Evolutionary conservation across 1,140 invertebrate genomes (phyloP).

Genomic region (Ditylenchus dipsaci): DNA sequence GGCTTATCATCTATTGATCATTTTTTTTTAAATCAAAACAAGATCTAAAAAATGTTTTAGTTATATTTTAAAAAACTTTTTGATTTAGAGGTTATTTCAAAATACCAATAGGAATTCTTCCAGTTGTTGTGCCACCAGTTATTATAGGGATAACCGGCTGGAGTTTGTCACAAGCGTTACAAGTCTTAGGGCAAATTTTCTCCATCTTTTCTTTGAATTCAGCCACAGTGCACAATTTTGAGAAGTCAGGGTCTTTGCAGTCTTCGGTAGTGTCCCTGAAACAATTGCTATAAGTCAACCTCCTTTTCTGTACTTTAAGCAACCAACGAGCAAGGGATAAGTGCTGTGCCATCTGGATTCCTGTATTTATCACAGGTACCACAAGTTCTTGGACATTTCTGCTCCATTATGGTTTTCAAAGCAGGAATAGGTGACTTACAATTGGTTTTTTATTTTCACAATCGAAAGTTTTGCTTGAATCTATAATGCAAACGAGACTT

Average conservation of each 20-base stretch:
- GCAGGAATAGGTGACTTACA: background rate
- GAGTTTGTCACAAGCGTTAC: background rate
- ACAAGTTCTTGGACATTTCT: background rate
- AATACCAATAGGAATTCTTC: no score
- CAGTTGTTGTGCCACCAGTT: no score
- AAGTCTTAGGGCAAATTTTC: background rate
- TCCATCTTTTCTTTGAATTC: background rate
- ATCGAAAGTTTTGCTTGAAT: background rate
- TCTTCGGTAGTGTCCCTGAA: background rate
- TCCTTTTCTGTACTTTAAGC: background rate
- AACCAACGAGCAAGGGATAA: background rate
- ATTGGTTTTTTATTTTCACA: background rate
- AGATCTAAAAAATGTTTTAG: no score
- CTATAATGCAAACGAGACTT: background rate
- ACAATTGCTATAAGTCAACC: background rate
- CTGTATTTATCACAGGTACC: background rate
- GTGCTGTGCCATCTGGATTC: background rate
- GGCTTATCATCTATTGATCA: no score
- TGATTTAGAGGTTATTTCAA: no score
- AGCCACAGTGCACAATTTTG: background rate
- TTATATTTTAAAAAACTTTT: no score
- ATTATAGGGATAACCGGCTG: no score
- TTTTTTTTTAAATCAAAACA: no score
- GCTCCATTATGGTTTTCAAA: background rate
- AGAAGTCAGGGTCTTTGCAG: background rate